A percentile compares a stretch with the other conserved stretches of the same genome.
Conservation (phyloP, 2,888 invertebrate species). For the Nezara viridula region DNA sequence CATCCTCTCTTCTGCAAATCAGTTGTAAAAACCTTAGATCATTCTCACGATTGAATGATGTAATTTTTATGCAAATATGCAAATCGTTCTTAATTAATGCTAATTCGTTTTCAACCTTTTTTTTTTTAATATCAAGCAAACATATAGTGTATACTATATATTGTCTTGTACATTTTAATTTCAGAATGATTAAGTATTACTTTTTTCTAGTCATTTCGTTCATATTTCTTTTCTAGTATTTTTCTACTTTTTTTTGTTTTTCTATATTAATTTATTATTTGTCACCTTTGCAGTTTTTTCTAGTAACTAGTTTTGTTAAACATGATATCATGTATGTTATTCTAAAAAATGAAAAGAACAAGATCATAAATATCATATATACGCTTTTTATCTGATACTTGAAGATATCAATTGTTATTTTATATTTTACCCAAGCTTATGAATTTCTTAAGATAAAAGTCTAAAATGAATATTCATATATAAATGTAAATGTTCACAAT, state of each 20-base stretch:
- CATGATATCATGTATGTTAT: too few relatives aligned
- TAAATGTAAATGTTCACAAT: background rate
- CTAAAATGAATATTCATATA: too few relatives aligned
- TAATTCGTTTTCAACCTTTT: too few relatives aligned
- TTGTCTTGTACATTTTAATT: background rate
- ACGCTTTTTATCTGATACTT: background rate
- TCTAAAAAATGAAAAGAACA: too few relatives aligned
- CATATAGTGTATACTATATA: background rate
- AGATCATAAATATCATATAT: background rate
- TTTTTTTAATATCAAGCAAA: background rate
- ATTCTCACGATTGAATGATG: background rate
- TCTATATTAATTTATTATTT: too few relatives aligned
- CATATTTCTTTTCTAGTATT: background rate
- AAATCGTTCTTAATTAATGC: background rate
- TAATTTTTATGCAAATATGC: background rate
- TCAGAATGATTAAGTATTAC: background rate
- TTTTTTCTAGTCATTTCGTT: background rate
- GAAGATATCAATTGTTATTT: background rate
- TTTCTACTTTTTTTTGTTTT: background rate
- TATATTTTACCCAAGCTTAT: background rate
- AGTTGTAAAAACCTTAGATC: background rate
- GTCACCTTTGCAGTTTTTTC: too few relatives aligned
- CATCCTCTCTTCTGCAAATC: background rate
- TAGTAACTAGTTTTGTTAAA: too few relatives aligned
- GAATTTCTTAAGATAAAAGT: too few relatives aligned